A percentile compares a stretch with the other conserved stretches of the same genome.
Evolutionary conservation across 2,113 vertebrate species (phyloP).

Genomic region (Caranx melampygus): DNA sequence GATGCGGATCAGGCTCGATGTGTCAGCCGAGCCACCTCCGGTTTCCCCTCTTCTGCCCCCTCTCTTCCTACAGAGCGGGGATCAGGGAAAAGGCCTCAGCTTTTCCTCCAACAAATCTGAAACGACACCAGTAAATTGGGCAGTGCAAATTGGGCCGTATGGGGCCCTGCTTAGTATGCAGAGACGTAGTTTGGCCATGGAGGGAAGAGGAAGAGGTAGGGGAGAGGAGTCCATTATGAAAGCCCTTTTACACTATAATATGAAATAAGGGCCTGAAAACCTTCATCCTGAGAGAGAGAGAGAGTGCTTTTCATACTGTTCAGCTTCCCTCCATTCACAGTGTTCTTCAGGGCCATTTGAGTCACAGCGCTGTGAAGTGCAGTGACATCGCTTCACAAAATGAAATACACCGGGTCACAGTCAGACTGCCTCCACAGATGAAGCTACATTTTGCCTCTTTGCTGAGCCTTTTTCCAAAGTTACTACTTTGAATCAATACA

Average conservation of each 20-base stretch:
- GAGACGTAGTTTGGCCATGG: conserved; percentile 33
- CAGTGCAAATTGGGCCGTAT: conserved; percentile 75
- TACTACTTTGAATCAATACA: neutral
- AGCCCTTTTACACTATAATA: conserved; percentile 31
- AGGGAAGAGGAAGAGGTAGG: conserved; percentile 25
- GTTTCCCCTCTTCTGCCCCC: neutral
- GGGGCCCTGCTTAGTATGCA: conserved; percentile 78
- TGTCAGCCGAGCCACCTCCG: conserved; percentile 44
- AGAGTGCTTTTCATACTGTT: conserved; percentile 36
- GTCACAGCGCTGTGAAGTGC: conserved; percentile 20
- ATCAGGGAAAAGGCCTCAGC: conserved; percentile 56
- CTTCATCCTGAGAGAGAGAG: conserved; percentile 10
- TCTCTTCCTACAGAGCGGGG: conserved; percentile 23
- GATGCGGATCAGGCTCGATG: conserved; percentile 39
- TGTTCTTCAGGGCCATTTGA: conserved; percentile 24
- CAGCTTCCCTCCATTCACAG: conserved; percentile 1
- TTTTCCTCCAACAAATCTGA: conserved; percentile 78
- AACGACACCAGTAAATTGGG: conserved; percentile 80
- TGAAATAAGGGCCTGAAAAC: conserved; percentile 39
- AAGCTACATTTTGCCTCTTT: neutral
- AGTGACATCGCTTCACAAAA: conserved; percentile 24
- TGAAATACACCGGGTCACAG: neutral
- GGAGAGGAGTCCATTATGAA: conserved; percentile 46
- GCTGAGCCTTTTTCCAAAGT: neutral
- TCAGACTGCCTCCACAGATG: neutral